Conservation (phyloP, 2,113 vertebrate genomes). For the Labeo rohita region DNA sequence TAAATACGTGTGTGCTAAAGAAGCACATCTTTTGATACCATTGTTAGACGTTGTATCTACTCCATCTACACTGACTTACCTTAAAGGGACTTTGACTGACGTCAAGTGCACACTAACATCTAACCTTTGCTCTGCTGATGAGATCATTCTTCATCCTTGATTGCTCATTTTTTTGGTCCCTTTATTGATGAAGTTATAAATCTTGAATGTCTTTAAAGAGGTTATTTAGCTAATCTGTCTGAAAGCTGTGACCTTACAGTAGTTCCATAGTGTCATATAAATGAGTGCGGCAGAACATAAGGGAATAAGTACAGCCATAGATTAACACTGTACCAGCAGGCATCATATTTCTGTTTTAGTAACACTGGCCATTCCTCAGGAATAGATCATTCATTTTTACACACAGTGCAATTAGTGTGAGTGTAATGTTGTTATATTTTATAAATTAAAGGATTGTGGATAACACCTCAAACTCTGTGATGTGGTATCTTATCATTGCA, state of each 20-base stretch:
- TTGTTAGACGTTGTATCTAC: background rate
- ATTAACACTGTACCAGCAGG: conserved; percentile 42
- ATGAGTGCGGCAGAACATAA: conserved; percentile 24
- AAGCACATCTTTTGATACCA: background rate
- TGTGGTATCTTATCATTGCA: conserved; percentile 67
- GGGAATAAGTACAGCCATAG: conserved; percentile 17
- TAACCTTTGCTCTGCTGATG: conserved; percentile 9
- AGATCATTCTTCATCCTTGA: conserved; percentile 30
- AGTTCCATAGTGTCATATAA: conserved; percentile 21
- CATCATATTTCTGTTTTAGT: conserved; percentile 47
- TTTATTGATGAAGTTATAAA: conserved; percentile 31
- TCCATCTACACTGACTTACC: background rate
- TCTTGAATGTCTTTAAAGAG: conserved; percentile 21
- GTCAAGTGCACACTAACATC: background rate
- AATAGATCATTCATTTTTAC: conserved; percentile 48
- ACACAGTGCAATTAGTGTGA: conserved; percentile 51
- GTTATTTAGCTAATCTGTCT: conserved; percentile 39
- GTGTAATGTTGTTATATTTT: conserved; percentile 53
- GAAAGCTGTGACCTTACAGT: conserved; percentile 37
- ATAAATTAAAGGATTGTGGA: conserved; percentile 55
- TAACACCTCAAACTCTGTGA: conserved; percentile 63
- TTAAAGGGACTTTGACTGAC: conserved; percentile 5
- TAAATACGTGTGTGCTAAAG: background rate
- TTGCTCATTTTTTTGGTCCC: conserved; percentile 9
- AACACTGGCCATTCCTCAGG: conserved; percentile 31